These are phyloP conservation scores for Pomacea maculata DNA, from an alignment of 1,140 invertebrate species.

Conservation along the genomic window DNA sequence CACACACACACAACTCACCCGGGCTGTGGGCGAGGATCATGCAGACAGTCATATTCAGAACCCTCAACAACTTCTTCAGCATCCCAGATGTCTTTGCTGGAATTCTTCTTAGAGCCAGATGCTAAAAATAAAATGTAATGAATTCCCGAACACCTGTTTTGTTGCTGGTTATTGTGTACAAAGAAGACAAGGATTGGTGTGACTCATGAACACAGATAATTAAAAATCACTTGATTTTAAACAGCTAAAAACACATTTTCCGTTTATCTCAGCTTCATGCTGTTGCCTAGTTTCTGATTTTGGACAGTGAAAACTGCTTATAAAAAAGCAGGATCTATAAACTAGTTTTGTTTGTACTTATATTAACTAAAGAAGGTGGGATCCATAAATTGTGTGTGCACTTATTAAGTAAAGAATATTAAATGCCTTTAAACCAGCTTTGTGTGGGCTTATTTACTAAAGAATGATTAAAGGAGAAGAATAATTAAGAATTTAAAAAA, in stretches of 20 bases:
- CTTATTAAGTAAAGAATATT: too few relatives aligned
- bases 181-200: background rate
- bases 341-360: too few relatives aligned
- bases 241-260: background rate
- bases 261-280: too few relatives aligned
- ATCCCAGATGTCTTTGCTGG: slow-evolving; percentile 71
- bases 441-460: too few relatives aligned
- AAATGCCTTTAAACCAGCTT: too few relatives aligned
- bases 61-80: slow-evolving; percentile 68
- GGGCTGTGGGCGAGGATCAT: slow-evolving; percentile 76
- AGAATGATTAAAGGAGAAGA: too few relatives aligned
- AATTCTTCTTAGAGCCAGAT: slow-evolving; percentile 30
- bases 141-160: background rate
- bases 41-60: slow-evolving; percentile 67
- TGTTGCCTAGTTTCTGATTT: too few relatives aligned
- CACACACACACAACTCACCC: slow-evolving; percentile 60
- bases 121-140: background rate
- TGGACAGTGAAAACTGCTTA: too few relatives aligned
- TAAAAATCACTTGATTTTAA: background rate
- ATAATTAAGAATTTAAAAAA: too few relatives aligned
- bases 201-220: background rate
- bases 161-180: slow-evolving; percentile 10
- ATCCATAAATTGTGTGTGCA: too few relatives aligned
- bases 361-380: too few relatives aligned
- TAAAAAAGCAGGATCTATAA: too few relatives aligned